A percentile compares a stretch with the other conserved stretches of the same genome.
phyloP scores from a whole-genome alignment of 2,797 vertebrate genomes.

The Heliangelus exortis region DNA sequence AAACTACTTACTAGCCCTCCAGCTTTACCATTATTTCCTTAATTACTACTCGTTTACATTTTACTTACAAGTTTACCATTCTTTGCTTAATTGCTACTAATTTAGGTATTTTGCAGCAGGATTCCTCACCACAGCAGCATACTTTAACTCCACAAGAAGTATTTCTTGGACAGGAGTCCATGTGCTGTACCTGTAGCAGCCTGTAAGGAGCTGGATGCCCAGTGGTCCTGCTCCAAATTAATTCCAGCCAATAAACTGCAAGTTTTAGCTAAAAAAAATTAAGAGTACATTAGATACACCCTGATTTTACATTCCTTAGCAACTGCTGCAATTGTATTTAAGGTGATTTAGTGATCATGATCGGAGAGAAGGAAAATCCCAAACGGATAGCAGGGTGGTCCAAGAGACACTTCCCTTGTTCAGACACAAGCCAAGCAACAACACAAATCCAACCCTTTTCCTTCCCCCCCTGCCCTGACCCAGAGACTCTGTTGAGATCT shows the following conservation, averaged over 20 bases:
- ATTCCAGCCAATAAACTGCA: not conserved
- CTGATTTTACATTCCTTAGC: not conserved
- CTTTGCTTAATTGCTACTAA: not conserved
- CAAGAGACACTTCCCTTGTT: not conserved
- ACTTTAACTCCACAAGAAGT: not conserved
- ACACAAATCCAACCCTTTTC: not conserved
- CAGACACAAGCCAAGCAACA: not conserved
- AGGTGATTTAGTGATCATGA: not conserved
- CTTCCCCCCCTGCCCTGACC: not conserved
- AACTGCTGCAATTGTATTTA: not conserved
- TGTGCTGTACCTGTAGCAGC: not conserved
- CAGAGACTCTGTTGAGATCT: not conserved
- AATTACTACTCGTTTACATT: not conserved
- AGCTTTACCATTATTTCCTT: not conserved
- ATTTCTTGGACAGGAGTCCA: not conserved
- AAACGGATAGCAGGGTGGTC: accelerated
- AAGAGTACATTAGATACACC: not conserved
- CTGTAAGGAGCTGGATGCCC: not conserved
- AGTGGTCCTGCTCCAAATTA: not conserved
- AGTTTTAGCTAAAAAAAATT: not conserved
- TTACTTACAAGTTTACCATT: not conserved
- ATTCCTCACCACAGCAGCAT: not conserved
- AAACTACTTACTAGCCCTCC: not conserved
- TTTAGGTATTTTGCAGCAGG: not conserved
- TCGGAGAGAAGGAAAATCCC: not conserved